Percentiles rank a stretch among this genome's conserved stretches.
Evolutionary conservation across 2,113 vertebrate species (phyloP).

Genomic region (Zeus faber): DNA sequence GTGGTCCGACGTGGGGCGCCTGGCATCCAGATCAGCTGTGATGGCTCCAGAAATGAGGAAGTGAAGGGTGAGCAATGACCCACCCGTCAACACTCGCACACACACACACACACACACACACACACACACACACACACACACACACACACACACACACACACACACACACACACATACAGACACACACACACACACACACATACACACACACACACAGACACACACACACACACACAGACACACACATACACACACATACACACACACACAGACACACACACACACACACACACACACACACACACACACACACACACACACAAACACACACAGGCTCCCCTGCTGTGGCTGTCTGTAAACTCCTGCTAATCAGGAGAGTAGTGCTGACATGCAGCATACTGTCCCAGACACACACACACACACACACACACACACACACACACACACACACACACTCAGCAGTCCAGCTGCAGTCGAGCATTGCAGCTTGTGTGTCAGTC

Average conservation of each 20-base stretch:
- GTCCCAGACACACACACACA: conserved; percentile 17
- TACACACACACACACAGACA: neutral
- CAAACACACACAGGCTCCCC: conserved; percentile 17
- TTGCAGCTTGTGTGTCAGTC: too few species aligned
- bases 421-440: too few species aligned
- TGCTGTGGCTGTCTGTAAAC: conserved; percentile 36
- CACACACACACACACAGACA: conserved; percentile 2
- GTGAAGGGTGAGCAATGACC: conserved; percentile 10
- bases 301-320: conserved; percentile 3
- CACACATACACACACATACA: conserved; percentile 4
- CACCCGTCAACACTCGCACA: too few species aligned
- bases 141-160: conserved; percentile 3
- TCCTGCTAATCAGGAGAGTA: conserved; percentile 58
- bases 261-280: neutral
- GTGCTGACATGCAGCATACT: conserved; percentile 63
- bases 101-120: neutral
- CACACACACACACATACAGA: neutral
- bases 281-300: neutral
- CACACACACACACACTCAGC: too few species aligned
- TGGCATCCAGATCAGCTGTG: conserved; percentile 37
- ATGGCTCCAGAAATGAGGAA: conserved; percentile 56
- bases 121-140: neutral
- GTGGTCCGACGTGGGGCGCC: conserved; percentile 35
- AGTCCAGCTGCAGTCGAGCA: too few species aligned
- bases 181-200: neutral